Evolutionary conservation across 2,888 invertebrate species (phyloP), one percentile per base, ranked within the genome.

Genomic region (Orthosia cruda): DNA sequence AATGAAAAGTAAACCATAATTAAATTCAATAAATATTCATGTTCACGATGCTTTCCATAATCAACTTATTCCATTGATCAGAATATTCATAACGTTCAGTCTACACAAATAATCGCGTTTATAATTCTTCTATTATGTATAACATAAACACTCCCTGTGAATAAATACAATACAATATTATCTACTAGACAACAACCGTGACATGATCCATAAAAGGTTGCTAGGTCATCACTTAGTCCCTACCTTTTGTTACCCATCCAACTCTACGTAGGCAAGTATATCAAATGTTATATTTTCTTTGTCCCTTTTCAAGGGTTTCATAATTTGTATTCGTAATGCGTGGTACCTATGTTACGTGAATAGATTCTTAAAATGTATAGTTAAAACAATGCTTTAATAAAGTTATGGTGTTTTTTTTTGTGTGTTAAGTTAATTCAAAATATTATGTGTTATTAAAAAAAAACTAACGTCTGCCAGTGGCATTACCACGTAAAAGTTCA

Each of bases 281-380:
- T 73, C 79, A 65, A 81, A 81, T 66, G 72, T 71, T 67, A 70
- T 64, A 52, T 77, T 77, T 77, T 71, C 70, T 63, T 79, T 68
- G 74, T 68, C 70, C 82, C 63, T 82, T 81, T 81, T 69, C 61
- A 59, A 71, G 52, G 78, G 64, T 67, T 74, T 78, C 64, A 57
- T 65, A 82, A 82, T 81, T 82, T 78, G 78, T 78, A 81, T 82
- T 82, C 81, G 78, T 78, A 74, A 70, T 70, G 66, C 63, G 66
- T 32, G 23, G 50, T 58, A 62, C 66, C 32, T 55, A 57, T 66
- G 70, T 80, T 63, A 70, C 40, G 52, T 57, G 77, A 76, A 77
- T 81, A 49, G n/a, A n/a, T n/a, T n/a, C 67, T 77, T 32, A 68
- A 71, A 67, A 65, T 68, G 9, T 57, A 26, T 55, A 61, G 49